Conservation (phyloP, 2,797 vertebrate species). For the Rhodeus uyekii region DNA sequence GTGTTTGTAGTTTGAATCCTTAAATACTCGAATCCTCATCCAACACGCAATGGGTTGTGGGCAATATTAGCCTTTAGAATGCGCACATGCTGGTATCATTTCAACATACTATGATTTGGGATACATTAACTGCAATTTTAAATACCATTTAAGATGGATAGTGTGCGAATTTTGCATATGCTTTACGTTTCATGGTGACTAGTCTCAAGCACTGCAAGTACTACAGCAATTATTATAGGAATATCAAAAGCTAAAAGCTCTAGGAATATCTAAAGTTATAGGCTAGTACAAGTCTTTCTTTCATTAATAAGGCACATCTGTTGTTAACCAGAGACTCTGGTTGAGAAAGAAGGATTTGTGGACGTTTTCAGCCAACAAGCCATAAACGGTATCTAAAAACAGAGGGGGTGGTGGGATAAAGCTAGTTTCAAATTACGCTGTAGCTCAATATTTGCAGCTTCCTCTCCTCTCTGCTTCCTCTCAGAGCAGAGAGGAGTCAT, state of each 20-base stretch:
- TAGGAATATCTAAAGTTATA: too few relatives aligned
- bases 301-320: constrained; percentile 23
- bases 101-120: too few relatives aligned
- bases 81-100: too few relatives aligned
- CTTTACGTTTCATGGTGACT: neutral
- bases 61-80: too few relatives aligned
- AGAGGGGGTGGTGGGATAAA: constrained; percentile 29
- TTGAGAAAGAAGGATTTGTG: neutral
- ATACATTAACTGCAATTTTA: too few relatives aligned
- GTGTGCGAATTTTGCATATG: too few relatives aligned
- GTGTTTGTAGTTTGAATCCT: too few relatives aligned
- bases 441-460: constrained; percentile 22
- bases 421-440: constrained; percentile 48
- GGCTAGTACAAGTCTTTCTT: neutral
- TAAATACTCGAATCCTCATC: too few relatives aligned
- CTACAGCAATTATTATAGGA: neutral
- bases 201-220: neutral
- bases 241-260: too few relatives aligned
- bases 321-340: constrained; percentile 7
- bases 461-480: constrained; percentile 4
- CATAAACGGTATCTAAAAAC: constrained; percentile 30
- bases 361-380: constrained; percentile 25
- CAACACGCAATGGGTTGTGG: too few relatives aligned
- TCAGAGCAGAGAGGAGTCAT: neutral
- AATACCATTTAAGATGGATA: too few relatives aligned